A percentile compares a stretch with the other conserved stretches of the same genome.
These are phyloP conservation scores for Seriola quinqueradiata DNA, from an alignment of 2,113 vertebrate species.

Conservation along the genomic window DNA sequence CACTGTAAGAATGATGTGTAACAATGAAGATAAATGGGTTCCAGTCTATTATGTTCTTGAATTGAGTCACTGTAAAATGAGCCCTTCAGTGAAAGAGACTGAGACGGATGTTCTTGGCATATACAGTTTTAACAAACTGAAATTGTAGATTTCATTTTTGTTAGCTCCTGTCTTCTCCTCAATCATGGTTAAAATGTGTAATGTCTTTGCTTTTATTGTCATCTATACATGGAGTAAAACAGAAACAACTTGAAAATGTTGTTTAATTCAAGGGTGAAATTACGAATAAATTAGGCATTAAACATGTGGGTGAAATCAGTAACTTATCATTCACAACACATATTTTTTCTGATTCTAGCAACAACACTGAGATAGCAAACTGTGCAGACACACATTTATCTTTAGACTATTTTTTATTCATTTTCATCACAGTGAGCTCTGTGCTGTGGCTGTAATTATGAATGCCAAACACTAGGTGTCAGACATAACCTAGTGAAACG, in stretches of 20 bases:
- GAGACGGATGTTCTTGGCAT: background rate
- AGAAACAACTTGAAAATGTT: no score
- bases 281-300: background rate
- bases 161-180: no score
- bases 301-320: background rate
- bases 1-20: background rate
- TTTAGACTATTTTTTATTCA: background rate
- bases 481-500: background rate
- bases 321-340: no score
- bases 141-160: background rate
- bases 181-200: no score
- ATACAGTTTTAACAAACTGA: background rate
- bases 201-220: no score
- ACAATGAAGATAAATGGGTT: background rate
- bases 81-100: background rate
- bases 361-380: background rate
- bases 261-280: no score
- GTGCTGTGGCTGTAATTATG: slow-evolving; percentile 26
- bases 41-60: background rate
- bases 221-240: background rate
- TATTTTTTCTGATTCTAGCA: no score
- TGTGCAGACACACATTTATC: background rate
- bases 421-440: background rate
- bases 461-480: slow-evolving; percentile 65
- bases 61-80: background rate